phyloP scores from a whole-genome alignment of 2,113 vertebrate species.

The Panurus biarmicus region DNA sequence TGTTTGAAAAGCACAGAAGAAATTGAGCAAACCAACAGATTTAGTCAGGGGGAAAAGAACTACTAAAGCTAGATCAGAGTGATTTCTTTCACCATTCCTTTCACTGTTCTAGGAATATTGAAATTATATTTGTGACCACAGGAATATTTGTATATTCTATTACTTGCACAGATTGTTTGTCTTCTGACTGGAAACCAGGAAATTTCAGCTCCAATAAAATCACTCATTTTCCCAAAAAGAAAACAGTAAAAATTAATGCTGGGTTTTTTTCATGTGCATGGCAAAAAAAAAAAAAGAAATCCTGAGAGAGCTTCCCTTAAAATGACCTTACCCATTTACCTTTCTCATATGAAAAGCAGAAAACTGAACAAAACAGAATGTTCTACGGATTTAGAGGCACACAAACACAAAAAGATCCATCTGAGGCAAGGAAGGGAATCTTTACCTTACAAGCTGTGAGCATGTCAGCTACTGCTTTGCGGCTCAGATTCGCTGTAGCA shows the following conservation, averaged over 20 bases:
- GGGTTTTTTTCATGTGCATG: neutral
- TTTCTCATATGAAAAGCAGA: neutral
- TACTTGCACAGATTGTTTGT: neutral
- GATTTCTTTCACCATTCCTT: neutral
- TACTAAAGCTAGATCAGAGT: neutral
- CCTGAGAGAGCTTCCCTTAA: neutral
- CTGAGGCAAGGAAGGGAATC: neutral
- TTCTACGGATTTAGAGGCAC: neutral
- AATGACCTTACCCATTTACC: neutral
- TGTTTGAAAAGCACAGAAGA: neutral
- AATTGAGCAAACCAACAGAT: neutral
- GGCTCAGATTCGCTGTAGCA: slow-evolving; percentile 94
- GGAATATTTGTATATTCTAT: neutral
- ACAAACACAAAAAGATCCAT: neutral
- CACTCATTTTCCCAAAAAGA: neutral
- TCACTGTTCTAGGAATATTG: neutral
- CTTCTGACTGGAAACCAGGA: neutral
- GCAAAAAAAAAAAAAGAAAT: neutral
- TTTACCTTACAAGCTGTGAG: slow-evolving; percentile 85
- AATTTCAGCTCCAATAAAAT: neutral
- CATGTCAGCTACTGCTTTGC: slow-evolving; percentile 96
- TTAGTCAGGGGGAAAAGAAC: neutral
- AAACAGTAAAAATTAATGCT: neutral
- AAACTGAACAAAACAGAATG: neutral
- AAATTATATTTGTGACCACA: neutral